A percentile compares a stretch with the other conserved stretches of the same genome.
These are phyloP conservation scores for Sussaba pulchella DNA, from an alignment of 2,888 invertebrate species.

Conservation along the genomic window DNA sequence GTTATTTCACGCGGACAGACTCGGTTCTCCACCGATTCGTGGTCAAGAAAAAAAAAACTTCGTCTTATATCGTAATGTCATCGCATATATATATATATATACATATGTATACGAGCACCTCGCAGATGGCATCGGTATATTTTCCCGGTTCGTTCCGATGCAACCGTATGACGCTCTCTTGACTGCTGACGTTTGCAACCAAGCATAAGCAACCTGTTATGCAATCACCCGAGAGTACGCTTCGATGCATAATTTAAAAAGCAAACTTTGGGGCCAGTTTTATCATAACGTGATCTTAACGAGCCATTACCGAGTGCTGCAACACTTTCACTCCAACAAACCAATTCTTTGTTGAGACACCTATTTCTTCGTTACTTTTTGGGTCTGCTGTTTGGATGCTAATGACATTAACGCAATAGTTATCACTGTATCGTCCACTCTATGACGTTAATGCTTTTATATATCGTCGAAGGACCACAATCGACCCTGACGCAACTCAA, in stretches of 20 bases:
- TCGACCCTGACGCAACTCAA: neutral
- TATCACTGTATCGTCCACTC: too few species aligned
- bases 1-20: conserved; percentile 19
- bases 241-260: conserved; percentile 76
- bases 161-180: conserved; percentile 70
- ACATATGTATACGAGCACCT: too few species aligned
- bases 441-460: too few species aligned
- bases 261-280: conserved; percentile 34
- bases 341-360: too few species aligned
- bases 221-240: conserved; percentile 74
- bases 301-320: neutral
- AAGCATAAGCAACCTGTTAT: conserved; percentile 80
- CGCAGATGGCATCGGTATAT: too few species aligned
- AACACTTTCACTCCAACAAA: too few species aligned
- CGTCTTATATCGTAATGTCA: neutral
- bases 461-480: conserved; percentile 1
- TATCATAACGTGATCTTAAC: conserved; percentile 15
- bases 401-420: too few species aligned
- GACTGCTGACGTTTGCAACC: conserved; percentile 79
- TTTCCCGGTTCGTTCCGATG: neutral
- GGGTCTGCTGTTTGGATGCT: too few species aligned
- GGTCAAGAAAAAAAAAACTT: conserved; percentile 51
- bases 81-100: neutral
- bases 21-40: conserved; percentile 70
- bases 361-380: too few species aligned